Conservation (phyloP, 92 coral and sea anemone genomes). For the Siderastrea siderea region DNA sequence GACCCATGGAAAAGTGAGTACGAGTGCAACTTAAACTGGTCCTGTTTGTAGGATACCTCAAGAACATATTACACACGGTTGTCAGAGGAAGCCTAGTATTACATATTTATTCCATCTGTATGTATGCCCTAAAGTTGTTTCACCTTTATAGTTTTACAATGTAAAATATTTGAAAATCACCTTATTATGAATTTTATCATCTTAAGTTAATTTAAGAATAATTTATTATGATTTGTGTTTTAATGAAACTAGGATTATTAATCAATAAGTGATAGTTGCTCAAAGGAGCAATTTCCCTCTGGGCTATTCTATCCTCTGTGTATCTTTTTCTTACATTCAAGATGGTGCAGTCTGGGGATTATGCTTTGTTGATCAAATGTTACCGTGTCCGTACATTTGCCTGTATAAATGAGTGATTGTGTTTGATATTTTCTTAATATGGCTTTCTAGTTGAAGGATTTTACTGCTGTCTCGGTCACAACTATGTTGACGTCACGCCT, state of each 20-base stretch:
- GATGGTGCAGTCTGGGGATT: too few relatives aligned
- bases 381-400: neutral
- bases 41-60: too few relatives aligned
- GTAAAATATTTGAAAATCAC: neutral
- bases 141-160: neutral
- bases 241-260: neutral
- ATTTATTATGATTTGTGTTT: slow-evolving; percentile 6
- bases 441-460: neutral
- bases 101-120: neutral
- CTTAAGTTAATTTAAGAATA: neutral
- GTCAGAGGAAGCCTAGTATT: too few relatives aligned
- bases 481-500: neutral
- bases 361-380: neutral
- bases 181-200: neutral
- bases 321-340: too few relatives aligned
- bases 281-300: neutral
- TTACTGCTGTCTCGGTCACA: neutral
- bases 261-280: slow-evolving; percentile 2
- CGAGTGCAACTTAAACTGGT: too few relatives aligned
- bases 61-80: too few relatives aligned
- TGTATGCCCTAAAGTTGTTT: neutral
- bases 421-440: neutral
- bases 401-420: neutral
- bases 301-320: neutral
- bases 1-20: too few relatives aligned